phyloP scores from a whole-genome alignment of 2,888 invertebrate genomes.

The Gortyna flavago region DNA sequence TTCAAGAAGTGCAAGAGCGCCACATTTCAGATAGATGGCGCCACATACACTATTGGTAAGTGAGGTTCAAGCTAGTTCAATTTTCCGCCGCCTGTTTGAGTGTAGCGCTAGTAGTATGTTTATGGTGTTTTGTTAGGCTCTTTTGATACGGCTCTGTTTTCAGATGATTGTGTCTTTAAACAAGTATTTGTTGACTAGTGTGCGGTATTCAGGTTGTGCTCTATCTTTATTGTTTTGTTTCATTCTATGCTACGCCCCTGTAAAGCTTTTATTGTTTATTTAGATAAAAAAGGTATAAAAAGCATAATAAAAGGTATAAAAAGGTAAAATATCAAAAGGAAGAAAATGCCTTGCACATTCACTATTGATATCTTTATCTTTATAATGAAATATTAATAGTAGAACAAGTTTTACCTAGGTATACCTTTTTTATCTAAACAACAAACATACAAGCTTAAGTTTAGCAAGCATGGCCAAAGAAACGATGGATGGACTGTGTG shows the following conservation, averaged over 20 bases:
- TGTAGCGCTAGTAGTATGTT: slow-evolving; percentile 54
- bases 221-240: background rate
- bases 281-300: background rate
- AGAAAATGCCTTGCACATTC: too few species aligned
- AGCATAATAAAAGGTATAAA: too few species aligned
- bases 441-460: too few species aligned
- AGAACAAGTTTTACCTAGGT: too few species aligned
- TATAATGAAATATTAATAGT: too few species aligned
- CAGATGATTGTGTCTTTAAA: background rate
- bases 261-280: background rate
- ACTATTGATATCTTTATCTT: background rate
- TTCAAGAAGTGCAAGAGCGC: slow-evolving; percentile 96
- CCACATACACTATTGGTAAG: slow-evolving; percentile 96
- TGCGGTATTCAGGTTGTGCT: background rate
- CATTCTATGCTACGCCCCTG: background rate
- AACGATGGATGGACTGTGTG: too few species aligned
- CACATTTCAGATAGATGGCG: slow-evolving; percentile 96
- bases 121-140: slow-evolving; percentile 3
- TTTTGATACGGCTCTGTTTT: slow-evolving; percentile 14
- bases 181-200: background rate
- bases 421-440: too few species aligned
- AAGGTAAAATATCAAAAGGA: too few species aligned
- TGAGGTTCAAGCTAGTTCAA: slow-evolving; percentile 62
- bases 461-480: too few species aligned
- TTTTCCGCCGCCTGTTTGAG: slow-evolving; percentile 60